These are phyloP conservation scores for Pardosa pseudoannulata DNA, from an alignment of 2,888 invertebrate genomes.

Conservation along the genomic window DNA sequence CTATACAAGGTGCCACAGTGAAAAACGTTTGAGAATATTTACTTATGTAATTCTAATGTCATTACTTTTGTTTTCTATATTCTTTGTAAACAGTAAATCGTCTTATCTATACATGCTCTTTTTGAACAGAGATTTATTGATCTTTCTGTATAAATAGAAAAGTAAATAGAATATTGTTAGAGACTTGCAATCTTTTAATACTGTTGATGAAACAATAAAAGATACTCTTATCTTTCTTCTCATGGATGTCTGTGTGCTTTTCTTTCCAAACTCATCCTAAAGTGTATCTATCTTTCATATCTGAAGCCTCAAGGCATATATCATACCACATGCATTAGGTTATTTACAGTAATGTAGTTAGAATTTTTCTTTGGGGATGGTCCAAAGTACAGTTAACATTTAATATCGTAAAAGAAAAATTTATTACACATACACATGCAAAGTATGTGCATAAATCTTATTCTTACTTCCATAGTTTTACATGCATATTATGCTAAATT, in stretches of 20 bases:
- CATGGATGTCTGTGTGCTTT: neutral
- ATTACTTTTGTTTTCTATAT: neutral
- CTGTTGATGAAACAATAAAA: conserved; percentile 67
- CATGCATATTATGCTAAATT: too few species aligned
- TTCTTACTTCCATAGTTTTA: too few species aligned
- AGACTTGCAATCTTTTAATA: conserved; percentile 63
- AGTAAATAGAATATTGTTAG: conserved; percentile 54
- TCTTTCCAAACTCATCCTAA: neutral
- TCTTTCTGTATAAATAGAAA: conserved; percentile 35
- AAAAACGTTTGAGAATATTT: too few species aligned
- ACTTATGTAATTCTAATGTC: too few species aligned
- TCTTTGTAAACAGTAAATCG: conserved; percentile 3
- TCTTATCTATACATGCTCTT: conserved; percentile 21
- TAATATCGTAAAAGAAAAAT: too few species aligned
- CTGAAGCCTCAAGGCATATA: neutral
- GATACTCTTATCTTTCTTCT: conserved; percentile 64
- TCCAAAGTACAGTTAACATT: too few species aligned
- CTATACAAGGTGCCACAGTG: too few species aligned
- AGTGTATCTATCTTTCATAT: neutral
- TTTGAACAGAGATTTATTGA: conserved; percentile 26
- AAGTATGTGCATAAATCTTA: too few species aligned
- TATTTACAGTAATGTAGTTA: neutral
- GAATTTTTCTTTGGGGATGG: too few species aligned
- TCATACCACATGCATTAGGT: neutral
- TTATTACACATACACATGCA: too few species aligned